Base-by-base conservation (phyloP, 2,113 vertebrate species). In the Microcebus murinus region DNA sequence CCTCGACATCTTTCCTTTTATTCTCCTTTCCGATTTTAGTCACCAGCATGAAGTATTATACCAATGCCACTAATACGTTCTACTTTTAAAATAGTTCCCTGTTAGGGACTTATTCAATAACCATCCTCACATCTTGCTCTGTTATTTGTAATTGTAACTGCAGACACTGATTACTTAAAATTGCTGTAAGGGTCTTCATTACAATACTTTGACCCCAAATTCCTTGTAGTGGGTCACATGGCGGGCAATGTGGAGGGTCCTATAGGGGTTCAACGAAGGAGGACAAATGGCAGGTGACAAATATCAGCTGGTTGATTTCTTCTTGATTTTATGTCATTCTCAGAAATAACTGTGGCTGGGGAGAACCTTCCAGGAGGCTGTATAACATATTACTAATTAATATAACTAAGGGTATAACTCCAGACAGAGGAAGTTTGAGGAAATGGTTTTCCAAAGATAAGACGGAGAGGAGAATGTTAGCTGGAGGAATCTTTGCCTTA, bases 71-170 rank as follows among this genome's bases (percentile, higher is more conserved):
- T 84, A 14, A 45, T 39, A 61, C 36, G 23, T 4, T 77, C 74
- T 91, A 76, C 59, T 63, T 87, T 96, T 70, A 77, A 91, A 70
- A 59, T 45, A 67, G 15, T 57, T 95, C 31, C 25, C 89, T 73
- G 20, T 73, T n/a, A 67, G 48, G n/a, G 55, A n/a, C 59, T 85
- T 83, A 50, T 79, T 97, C 76, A 73, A 1, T 25, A 42, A 57
- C 20, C 76, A 45, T 20, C 50, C 23, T 68, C 48, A 79, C 4
- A 80, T 20, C 4, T 34, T 55, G n/a, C 42, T 85, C 76, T 87
- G 18, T 52, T 76, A 48, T 61, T 29, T 70, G 23, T 67, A 59
- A 61, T 48, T 71, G 25, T 39, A 42, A 59, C 25, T 87, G 65
- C 20, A 83, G 14, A 70, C 55, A 36, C 14, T 15, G n/a, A 36